Evolutionary conservation across 2,888 invertebrate species (phyloP).

Genomic region (Meloe dianella): DNA sequence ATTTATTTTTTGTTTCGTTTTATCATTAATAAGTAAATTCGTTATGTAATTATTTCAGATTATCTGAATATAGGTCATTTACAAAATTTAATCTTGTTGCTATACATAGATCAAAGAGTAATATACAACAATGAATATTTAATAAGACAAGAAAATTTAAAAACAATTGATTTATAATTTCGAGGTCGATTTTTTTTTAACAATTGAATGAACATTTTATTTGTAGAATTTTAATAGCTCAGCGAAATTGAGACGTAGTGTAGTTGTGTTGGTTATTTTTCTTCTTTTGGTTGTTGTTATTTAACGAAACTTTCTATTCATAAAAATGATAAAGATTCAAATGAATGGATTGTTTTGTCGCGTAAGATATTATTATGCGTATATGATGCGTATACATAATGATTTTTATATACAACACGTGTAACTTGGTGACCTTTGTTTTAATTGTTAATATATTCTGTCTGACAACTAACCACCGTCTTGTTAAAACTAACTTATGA

Average conservation of each 20-base stretch:
- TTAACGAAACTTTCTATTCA: neutral
- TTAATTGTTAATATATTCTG: slow-evolving; percentile 37
- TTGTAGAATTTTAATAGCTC: neutral
- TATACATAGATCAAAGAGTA: neutral
- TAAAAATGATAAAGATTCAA: neutral
- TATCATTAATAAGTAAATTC: neutral
- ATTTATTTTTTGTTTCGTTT: neutral
- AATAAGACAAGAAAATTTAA: neutral
- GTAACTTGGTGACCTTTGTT: slow-evolving; percentile 24
- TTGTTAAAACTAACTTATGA: slow-evolving; percentile 25
- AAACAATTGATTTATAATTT: slow-evolving; percentile 6
- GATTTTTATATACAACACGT: slow-evolving; percentile 4
- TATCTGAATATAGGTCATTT: neutral
- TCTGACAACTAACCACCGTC: slow-evolving; percentile 24
- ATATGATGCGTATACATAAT: neutral
- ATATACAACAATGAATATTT: neutral
- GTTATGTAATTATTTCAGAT: neutral
- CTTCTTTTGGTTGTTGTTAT: neutral
- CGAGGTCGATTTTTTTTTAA: neutral
- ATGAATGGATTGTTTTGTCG: neutral
- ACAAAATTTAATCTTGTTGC: slow-evolving; percentile 3
- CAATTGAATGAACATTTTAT: neutral
- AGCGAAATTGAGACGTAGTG: no score
- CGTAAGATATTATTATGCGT: neutral
- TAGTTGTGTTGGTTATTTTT: no score